A percentile compares a stretch with the other conserved stretches of the same genome.
Conservation (phyloP, 2,888 invertebrate species). For the Caenorhabditis zanzibari region DNA sequence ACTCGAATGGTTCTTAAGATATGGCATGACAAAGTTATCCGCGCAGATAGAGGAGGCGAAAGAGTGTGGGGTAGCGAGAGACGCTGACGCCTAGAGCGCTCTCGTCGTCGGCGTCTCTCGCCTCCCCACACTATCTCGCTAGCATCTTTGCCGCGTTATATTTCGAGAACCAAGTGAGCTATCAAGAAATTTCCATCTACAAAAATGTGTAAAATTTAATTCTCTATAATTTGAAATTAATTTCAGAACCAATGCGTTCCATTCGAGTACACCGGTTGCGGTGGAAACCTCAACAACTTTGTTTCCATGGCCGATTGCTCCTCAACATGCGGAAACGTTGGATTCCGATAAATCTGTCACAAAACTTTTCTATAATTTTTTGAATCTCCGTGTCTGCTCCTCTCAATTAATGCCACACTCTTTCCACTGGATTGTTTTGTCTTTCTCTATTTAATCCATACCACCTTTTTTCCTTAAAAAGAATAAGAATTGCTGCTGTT, state of each 20-base stretch:
- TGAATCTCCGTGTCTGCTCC: conserved; percentile 38
- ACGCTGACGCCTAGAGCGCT: too few species aligned
- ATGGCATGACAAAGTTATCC: too few species aligned
- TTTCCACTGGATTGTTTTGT: conserved; percentile 28
- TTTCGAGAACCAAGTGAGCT: too few species aligned
- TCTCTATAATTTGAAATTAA: neutral
- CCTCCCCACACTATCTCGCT: too few species aligned
- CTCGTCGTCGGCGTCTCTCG: too few species aligned
- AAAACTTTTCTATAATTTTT: conserved; percentile 8
- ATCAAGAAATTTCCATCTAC: too few species aligned
- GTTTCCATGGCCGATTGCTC: conserved; percentile 80
- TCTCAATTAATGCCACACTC: conserved; percentile 54
- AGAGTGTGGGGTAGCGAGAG: too few species aligned
- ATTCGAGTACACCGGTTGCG: conserved; percentile 83
- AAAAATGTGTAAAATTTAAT: too few species aligned
- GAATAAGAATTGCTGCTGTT: too few species aligned
- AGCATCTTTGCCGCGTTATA: too few species aligned
- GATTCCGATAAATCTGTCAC: conserved; percentile 72
- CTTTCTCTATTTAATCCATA: conserved; percentile 5
- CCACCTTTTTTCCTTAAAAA: conserved; percentile 11
- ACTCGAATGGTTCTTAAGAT: neutral
- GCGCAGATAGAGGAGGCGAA: too few species aligned
- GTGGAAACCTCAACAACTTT: conserved; percentile 83
- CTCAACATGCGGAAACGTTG: conserved; percentile 80
- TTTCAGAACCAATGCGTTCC: conserved; percentile 82